These are phyloP conservation scores for Galaxea fascicularis DNA, from an alignment of 92 coral and sea anemone species.

Conservation along the genomic window DNA sequence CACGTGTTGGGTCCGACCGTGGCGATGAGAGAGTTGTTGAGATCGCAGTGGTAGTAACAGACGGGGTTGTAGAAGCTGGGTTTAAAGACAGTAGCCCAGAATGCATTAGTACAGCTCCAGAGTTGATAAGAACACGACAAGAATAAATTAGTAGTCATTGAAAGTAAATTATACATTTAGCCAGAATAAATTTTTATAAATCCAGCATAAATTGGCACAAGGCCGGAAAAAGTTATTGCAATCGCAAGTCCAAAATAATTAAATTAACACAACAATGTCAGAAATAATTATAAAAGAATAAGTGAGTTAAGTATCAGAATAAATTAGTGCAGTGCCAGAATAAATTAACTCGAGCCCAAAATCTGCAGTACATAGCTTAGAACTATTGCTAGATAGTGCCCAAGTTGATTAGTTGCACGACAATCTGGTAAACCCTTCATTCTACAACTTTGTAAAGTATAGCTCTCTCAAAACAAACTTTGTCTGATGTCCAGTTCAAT, in stretches of 20 bases:
- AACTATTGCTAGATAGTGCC: not conserved
- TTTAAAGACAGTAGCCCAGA: constrained; percentile 43
- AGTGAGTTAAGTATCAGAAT: too few relatives aligned
- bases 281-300: too few relatives aligned
- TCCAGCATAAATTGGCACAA: not conserved
- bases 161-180: not conserved
- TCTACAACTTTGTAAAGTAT: too few relatives aligned
- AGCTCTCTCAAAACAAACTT: too few relatives aligned
- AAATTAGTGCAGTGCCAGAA: not conserved
- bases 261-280: not conserved
- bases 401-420: too few relatives aligned
- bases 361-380: not conserved
- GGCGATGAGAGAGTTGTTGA: constrained; percentile 15
- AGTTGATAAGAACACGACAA: constrained; percentile 1
- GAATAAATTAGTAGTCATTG: not conserved
- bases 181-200: too few relatives aligned
- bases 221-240: not conserved
- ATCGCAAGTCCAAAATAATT: not conserved
- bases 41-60: constrained; percentile 10
- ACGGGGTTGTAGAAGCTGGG: constrained; percentile 50
- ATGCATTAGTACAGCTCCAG: constrained; percentile 22
- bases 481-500: too few relatives aligned
- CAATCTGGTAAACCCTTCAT: too few relatives aligned
- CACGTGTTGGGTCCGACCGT: constrained; percentile 29
- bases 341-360: not conserved